Base-by-base conservation (phyloP, 2,888 invertebrate species). In the Drosophila vallismaia region DNA sequence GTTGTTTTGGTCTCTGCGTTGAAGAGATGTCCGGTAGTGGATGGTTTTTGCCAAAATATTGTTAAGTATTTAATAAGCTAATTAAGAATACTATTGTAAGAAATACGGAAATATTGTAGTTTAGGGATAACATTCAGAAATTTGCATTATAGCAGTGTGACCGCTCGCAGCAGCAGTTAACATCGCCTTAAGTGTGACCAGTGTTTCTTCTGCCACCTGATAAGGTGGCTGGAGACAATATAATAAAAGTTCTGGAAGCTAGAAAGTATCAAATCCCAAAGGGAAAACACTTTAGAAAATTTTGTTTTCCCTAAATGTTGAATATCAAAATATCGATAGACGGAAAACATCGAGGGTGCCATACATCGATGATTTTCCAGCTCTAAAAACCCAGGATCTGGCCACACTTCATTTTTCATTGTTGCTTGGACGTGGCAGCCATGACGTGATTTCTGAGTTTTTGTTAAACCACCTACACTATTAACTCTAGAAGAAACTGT, bases 361-460 rank as follows among this genome's bases (percentile, higher is more conserved):
- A 19, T 19, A 19, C 19, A 19, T 19, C 19, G 19, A 19, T 19
- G 19, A 19, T 28, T 28, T 28, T 28, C 28, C 28, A 28, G 28
- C 28, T 28, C 28, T 28, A 28, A 28, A 6, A 28, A 28, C 19
- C 1, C 19, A 28, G 3, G 28, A 14, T 12, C 36, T 45, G 52
- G 51, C 44, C 64, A 66, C 63, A 51, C 50, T 63, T n/a, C 36
- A 64, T 66, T 66, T 64, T 88, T 88, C 91, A 91, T 91, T 91
- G 91, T 91, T 91, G 91, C 91, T 91, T 91, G 91, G 89, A 91
- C 91, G 90, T 91, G 91, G 91, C 91, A 91, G 91, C 90, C 90
- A 91, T 91, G 91, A 91, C 91, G 91, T 91, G 91, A 91, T 91
- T 91, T 89, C 85, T 88, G 80, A 90, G 85, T 89, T 86, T 83